These are phyloP conservation scores for pig (Sus scrofa) DNA, from an alignment of 2,113 vertebrate genomes.

Conservation along the genomic window DNA sequence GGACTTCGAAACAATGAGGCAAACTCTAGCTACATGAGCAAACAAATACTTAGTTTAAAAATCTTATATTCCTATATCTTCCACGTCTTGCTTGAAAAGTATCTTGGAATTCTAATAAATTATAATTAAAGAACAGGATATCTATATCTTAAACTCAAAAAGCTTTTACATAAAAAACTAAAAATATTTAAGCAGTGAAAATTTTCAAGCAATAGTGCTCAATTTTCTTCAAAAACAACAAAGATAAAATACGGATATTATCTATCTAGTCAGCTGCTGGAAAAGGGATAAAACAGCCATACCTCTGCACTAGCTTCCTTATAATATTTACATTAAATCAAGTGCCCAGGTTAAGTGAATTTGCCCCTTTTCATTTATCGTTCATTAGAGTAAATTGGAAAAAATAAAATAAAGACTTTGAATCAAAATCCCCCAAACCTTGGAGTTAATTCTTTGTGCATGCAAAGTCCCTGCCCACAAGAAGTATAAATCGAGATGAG, in stretches of 20 bases:
- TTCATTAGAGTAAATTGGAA: not conserved
- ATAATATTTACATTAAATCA: not conserved
- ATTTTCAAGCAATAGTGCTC: not conserved
- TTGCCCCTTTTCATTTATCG: not conserved
- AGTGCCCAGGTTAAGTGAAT: not conserved
- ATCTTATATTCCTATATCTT: not conserved
- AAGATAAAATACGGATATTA: conserved; percentile 15
- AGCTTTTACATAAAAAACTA: not conserved
- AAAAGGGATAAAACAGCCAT: not conserved
- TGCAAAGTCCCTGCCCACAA: not conserved
- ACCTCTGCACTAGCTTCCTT: not conserved
- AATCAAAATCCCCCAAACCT: not conserved
- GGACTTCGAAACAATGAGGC: not conserved
- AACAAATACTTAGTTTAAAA: conserved; percentile 42
- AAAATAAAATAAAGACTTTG: not conserved
- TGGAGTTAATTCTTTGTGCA: not conserved
- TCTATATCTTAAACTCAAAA: not conserved
- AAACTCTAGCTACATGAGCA: not conserved
- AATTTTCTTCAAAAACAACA: conserved; percentile 46
- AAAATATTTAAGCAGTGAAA: not conserved
- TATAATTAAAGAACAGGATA: not conserved
- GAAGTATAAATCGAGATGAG: not conserved
- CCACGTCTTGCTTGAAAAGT: not conserved
- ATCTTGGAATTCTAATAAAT: conserved; percentile 15
- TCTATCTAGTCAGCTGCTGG: not conserved